Evolutionary conservation across 1,140 invertebrate species (phyloP), one percentile per base, ranked within the genome.

Genomic region (Lepidurus packardi): DNA sequence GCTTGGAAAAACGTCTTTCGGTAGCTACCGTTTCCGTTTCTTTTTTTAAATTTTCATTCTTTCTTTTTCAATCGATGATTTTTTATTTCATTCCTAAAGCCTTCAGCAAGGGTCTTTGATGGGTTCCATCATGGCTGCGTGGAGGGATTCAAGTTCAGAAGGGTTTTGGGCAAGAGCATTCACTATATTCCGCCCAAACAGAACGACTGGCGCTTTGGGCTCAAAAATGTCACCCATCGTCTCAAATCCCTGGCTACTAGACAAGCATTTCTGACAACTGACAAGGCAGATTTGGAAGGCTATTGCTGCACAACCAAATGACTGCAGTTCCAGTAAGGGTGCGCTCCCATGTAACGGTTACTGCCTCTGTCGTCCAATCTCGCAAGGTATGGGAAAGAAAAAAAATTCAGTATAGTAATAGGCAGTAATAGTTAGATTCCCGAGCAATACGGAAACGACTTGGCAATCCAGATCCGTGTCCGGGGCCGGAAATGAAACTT

Each of bases 241-340:
- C 53, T 65, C 53, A 7, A 65, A 65, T 65, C 53, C 21, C 4
- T 65, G 53, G 53, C 8, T 65, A n/a, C 53, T n/a, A 65, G 53
- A 65, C 53, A 65, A 21, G 16, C 21, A 65, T 65, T 65, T 16
- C 53, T 65, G 53, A 65, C 53, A 65, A 65, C 8, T 65, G 53
- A 65, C 53, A 65, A 65, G 53, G 53, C 53, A 65, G 53, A 65
- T 65, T 65, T 65, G 9, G 53, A 21, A 65, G 53, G 13, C 53
- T 65, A 65, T 65, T 65, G 53, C 53, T 65, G 53, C n/a, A n/a
- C 53, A 65, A 65, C 53, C 53, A 65, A 65, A 65, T 65, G 53
- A 65, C 53, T 65, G 53, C n/a, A 65, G 53, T 65, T 65, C 21
- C 34, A 34, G 34, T 34, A 34, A 34, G 34, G 34, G 34, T 4